Percentiles rank a stretch among this genome's conserved stretches.
phyloP scores from a whole-genome alignment of 2,888 invertebrate genomes.

The Selenia dentaria region DNA sequence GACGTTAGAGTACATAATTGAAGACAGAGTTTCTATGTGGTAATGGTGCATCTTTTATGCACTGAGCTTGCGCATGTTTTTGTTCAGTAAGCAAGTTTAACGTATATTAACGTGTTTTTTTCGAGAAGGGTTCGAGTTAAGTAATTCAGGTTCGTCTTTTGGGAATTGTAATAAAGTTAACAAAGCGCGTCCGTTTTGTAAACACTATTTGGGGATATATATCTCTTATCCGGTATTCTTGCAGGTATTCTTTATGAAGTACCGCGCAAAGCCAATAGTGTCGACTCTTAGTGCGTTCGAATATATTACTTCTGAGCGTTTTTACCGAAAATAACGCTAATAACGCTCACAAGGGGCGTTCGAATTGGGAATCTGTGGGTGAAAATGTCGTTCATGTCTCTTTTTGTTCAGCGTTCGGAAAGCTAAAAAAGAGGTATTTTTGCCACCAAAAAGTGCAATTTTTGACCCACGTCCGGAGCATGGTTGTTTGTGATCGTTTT shows the following conservation, averaged over 20 bases:
- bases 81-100: conserved; percentile 31
- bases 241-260: conserved; percentile 4
- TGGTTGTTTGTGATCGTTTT: too few species aligned
- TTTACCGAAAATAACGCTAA: too few species aligned
- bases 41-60: conserved; percentile 32
- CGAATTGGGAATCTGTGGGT: too few species aligned
- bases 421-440: too few species aligned
- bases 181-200: conserved; percentile 18
- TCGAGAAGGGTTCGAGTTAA: conserved; percentile 17
- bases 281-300: too few species aligned
- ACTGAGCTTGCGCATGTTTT: conserved; percentile 26
- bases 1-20: conserved; percentile 4
- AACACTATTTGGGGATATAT: conserved; percentile 6
- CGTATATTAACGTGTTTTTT: conserved; percentile 32
- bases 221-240: conserved; percentile 9
- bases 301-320: too few species aligned
- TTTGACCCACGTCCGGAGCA: too few species aligned
- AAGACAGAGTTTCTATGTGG: conserved; percentile 15
- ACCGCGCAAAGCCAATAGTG: neutral
- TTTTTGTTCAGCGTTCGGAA: too few species aligned
- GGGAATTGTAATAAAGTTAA: conserved; percentile 21
- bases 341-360: too few species aligned
- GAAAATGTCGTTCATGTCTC: too few species aligned
- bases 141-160: conserved; percentile 28
- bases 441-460: too few species aligned